Evolutionary conservation across 2,888 invertebrate genomes (phyloP).

Genomic region (Tetragonisca angustula): DNA sequence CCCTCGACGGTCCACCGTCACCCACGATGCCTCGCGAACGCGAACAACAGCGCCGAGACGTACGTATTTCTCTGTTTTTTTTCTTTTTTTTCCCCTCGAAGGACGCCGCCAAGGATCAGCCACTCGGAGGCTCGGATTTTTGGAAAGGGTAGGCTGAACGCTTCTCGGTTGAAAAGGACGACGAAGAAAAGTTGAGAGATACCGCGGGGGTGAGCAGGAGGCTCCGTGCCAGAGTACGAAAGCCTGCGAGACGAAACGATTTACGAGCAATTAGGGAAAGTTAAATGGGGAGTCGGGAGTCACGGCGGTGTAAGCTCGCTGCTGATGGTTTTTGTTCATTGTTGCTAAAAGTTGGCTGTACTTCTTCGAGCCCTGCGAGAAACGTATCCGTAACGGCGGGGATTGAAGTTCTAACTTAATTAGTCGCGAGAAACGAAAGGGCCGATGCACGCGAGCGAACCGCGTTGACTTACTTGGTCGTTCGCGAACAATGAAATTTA

Average conservation of each 20-base stretch:
- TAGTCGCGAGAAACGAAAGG: no score
- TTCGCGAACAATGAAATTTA: no score
- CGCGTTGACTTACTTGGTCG: no score
- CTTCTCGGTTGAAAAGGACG: no score
- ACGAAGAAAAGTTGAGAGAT: neutral
- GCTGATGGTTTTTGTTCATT: neutral
- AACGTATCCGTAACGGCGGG: neutral
- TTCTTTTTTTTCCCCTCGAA: conserved; percentile 68
- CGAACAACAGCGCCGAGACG: conserved; percentile 59
- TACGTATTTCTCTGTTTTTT: conserved; percentile 3
- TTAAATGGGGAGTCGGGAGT: neutral
- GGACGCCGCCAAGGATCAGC: conserved; percentile 35
- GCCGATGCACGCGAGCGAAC: no score
- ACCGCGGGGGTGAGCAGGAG: neutral
- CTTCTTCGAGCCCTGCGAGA: neutral
- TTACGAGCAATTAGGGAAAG: neutral
- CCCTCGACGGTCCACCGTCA: conserved; percentile 38
- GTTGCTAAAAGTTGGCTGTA: neutral
- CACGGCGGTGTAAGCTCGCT: neutral
- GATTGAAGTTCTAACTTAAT: neutral
- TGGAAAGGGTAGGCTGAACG: neutral
- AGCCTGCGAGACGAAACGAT: neutral
- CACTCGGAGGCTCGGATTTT: neutral
- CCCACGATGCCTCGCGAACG: conserved; percentile 46
- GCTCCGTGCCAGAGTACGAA: no score